These are phyloP conservation scores for Atta cephalotes DNA, from an alignment of 1,140 invertebrate species.

Conservation along the genomic window DNA sequence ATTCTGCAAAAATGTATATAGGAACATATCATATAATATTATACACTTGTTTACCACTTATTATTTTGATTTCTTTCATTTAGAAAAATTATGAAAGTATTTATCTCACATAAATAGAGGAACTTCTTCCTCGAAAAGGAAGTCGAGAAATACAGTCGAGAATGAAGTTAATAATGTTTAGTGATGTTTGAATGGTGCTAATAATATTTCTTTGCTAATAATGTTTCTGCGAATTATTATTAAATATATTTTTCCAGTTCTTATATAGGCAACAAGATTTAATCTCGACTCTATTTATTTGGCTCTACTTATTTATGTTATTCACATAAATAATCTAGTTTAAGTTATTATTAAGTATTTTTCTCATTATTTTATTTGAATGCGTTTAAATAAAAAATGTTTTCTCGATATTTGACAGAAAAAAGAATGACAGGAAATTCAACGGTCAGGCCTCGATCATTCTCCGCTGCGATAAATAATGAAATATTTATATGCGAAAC, in stretches of 20 bases:
- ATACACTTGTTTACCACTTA: background rate
- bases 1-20: background rate
- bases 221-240: too few relatives aligned
- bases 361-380: constrained; percentile 9
- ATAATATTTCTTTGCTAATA: too few relatives aligned
- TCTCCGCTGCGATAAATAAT: background rate
- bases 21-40: background rate
- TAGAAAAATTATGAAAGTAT: background rate
- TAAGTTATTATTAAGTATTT: background rate
- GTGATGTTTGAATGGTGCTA: too few relatives aligned
- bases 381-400: background rate
- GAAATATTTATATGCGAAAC: constrained; percentile 3
- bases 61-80: constrained; percentile 1
- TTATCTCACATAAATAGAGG: too few relatives aligned
- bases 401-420: constrained; percentile 16
- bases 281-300: too few relatives aligned
- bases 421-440: background rate
- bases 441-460: background rate
- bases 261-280: too few relatives aligned
- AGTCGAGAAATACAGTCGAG: too few relatives aligned
- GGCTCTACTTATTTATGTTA: too few relatives aligned
- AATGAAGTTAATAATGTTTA: too few relatives aligned
- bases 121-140: too few relatives aligned
- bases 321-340: too few relatives aligned
- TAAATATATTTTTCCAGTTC: too few relatives aligned